Conservation (phyloP, 1,140 invertebrate genomes). For the Caerostris extrusa region DNA sequence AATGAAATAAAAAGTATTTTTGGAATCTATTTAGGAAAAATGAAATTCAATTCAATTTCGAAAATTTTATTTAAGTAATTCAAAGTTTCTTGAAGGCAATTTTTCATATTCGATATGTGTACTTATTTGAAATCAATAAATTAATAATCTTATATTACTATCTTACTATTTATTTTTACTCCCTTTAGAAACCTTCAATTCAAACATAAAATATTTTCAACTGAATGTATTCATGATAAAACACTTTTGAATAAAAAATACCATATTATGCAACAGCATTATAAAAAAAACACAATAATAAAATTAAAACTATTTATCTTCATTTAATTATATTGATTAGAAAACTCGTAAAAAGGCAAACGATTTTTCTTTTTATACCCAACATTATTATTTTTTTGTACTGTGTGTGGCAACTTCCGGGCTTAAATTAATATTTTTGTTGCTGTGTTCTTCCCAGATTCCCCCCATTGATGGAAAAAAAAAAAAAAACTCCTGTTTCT, state of each 20-base stretch:
- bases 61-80: no score
- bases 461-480: neutral
- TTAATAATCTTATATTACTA: neutral
- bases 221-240: no score
- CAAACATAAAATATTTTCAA: no score
- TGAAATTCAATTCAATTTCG: no score
- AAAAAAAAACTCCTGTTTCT: neutral
- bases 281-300: neutral
- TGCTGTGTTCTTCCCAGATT: neutral
- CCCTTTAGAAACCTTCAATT: no score
- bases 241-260: neutral
- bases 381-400: neutral
- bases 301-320: neutral
- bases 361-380: neutral
- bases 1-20: no score
- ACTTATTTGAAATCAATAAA: no score
- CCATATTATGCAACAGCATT: neutral
- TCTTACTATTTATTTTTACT: neutral
- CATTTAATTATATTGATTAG: neutral
- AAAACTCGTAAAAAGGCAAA: neutral
- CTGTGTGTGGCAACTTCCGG: neutral
- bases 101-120: no score
- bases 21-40: no score
- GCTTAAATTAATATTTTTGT: conserved; percentile 26
- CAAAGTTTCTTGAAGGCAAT: no score